phyloP scores from a whole-genome alignment of 2,113 vertebrate species.

The Pontoporia blainvillei region DNA sequence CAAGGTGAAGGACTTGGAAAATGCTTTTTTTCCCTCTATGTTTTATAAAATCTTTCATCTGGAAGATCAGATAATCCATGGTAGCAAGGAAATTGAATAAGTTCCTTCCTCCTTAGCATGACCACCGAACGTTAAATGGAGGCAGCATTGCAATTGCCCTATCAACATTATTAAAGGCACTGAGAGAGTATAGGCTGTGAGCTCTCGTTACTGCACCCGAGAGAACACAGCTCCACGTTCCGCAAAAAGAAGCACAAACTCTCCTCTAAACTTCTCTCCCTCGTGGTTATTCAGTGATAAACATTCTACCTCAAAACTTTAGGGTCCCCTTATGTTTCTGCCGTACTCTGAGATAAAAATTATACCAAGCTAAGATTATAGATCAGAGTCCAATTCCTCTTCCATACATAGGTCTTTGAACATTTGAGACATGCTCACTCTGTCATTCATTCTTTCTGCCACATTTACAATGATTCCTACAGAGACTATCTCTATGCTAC shows the following conservation, averaged over 20 bases:
- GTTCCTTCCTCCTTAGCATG: background rate
- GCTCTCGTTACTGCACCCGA: background rate
- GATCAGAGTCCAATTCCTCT: background rate
- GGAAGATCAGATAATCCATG: background rate
- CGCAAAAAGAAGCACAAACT: background rate
- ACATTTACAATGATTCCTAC: background rate
- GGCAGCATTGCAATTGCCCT: fast-evolving
- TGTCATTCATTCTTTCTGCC: background rate
- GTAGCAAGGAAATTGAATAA: background rate
- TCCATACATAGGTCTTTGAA: background rate
- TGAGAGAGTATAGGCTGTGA: background rate
- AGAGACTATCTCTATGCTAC: background rate
- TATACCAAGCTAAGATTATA: background rate
- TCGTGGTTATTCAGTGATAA: background rate
- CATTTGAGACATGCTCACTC: background rate
- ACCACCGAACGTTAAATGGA: background rate
- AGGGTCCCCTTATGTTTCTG: background rate
- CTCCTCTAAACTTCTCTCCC: background rate
- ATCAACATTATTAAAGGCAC: background rate
- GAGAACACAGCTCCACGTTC: background rate
- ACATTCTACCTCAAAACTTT: background rate
- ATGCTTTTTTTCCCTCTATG: background rate
- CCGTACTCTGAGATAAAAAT: background rate
- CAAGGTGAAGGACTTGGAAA: background rate
- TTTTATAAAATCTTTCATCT: background rate